These are phyloP conservation scores for Catharus bicknelli DNA, from an alignment of 2,113 vertebrate genomes.

Conservation along the genomic window DNA sequence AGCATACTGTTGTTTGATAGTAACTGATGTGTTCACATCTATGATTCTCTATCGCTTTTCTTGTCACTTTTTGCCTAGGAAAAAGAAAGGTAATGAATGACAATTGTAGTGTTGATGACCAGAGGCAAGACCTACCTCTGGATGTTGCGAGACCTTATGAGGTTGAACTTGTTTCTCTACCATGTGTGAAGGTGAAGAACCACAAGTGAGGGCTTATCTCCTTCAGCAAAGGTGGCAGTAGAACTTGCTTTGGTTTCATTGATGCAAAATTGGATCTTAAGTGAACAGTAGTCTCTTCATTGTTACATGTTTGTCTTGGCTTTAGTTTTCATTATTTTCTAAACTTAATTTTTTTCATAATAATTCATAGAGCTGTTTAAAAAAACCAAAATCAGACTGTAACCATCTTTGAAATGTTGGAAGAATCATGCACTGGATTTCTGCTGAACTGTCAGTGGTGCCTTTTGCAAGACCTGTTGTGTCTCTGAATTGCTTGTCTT, in stretches of 20 bases:
- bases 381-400: background rate
- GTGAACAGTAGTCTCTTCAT: too few species aligned
- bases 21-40: background rate
- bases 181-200: background rate
- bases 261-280: background rate
- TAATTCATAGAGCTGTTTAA: background rate
- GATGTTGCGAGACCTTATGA: background rate
- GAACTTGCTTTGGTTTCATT: background rate
- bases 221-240: background rate
- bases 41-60: background rate
- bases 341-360: background rate
- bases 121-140: background rate
- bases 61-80: background rate
- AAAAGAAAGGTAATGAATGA: background rate
- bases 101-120: background rate
- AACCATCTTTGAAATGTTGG: background rate
- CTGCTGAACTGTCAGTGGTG: background rate
- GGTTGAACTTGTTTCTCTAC: background rate
- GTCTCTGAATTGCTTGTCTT: background rate
- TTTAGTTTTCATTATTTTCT: slow-evolving; percentile 1
- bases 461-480: background rate
- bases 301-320: background rate
- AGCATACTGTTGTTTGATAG: background rate
- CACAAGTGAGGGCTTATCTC: background rate
- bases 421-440: background rate